Evolutionary conservation across 1,140 invertebrate genomes (phyloP).

Genomic region (Metaphire vulgaris): DNA sequence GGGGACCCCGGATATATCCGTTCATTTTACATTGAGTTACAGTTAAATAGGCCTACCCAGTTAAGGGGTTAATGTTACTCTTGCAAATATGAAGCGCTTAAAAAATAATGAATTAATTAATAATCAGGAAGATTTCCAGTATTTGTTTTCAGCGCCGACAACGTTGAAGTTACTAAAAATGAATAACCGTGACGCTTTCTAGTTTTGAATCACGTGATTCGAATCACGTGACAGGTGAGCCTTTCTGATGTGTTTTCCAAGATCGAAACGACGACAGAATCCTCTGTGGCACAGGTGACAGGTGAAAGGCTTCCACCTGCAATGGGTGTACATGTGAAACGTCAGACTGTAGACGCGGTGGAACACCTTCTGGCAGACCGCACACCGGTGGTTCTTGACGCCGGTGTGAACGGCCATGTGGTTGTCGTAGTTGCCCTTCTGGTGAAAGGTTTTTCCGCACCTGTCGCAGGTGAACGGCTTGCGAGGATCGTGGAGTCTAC

Average conservation of each 20-base stretch:
- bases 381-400: conserved; percentile 91
- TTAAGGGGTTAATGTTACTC: no score
- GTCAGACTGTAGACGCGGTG: conserved; percentile 97
- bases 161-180: no score
- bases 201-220: no score
- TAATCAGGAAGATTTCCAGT: no score
- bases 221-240: no score
- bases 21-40: no score
- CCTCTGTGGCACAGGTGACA: conserved; percentile 90
- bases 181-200: no score
- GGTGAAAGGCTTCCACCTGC: conserved; percentile 93
- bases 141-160: no score
- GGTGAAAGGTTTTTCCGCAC: conserved; percentile 86
- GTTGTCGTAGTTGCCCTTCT: conserved; percentile 99
- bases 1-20: no score
- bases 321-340: conserved; percentile 99
- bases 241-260: conserved; percentile 96
- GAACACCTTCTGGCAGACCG: conserved; percentile 92
- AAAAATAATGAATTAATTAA: no score
- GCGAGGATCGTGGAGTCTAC: conserved; percentile 87
- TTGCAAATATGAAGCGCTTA: no score
- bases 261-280: conserved; percentile 96
- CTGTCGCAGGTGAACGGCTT: conserved; percentile 77
- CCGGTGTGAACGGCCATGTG: conserved; percentile 93
- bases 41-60: no score